Evolutionary conservation across 2,113 vertebrate species (phyloP).

Genomic region (Shinisaurus crocodilurus): DNA sequence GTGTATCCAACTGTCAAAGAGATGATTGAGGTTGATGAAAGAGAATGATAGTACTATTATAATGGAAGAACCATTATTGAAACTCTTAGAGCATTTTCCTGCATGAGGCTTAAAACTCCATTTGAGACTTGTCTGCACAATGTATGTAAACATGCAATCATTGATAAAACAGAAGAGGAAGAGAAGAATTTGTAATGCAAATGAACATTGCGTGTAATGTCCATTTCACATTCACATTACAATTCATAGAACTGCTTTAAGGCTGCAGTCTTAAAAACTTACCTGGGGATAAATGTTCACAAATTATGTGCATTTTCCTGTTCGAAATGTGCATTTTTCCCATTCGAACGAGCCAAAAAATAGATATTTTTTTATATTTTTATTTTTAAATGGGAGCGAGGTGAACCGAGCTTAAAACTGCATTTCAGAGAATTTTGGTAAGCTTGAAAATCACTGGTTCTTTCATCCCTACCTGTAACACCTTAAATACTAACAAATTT

Average conservation of each 20-base stretch:
- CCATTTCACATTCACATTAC: not conserved
- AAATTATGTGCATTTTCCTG: too few relatives aligned
- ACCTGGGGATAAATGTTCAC: too few relatives aligned
- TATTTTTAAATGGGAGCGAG: too few relatives aligned
- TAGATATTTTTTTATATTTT: too few relatives aligned
- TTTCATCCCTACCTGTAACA: not conserved
- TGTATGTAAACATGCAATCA: not conserved
- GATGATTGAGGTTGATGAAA: not conserved
- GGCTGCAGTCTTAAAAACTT: too few relatives aligned
- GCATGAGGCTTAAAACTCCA: not conserved
- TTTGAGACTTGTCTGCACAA: not conserved
- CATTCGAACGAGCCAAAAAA: too few relatives aligned
- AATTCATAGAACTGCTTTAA: not conserved
- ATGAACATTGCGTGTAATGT: not conserved
- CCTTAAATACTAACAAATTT: not conserved
- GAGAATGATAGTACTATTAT: not conserved
- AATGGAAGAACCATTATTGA: not conserved
- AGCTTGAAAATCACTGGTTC: too few relatives aligned
- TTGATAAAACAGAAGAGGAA: not conserved
- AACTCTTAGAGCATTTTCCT: not conserved
- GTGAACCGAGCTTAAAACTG: too few relatives aligned
- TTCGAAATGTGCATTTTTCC: too few relatives aligned
- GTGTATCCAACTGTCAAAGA: not conserved
- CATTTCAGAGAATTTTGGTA: too few relatives aligned
- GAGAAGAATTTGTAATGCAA: not conserved